These are phyloP conservation scores for Odontomyia ornata DNA, from an alignment of 2,888 invertebrate species.

Conservation along the genomic window DNA sequence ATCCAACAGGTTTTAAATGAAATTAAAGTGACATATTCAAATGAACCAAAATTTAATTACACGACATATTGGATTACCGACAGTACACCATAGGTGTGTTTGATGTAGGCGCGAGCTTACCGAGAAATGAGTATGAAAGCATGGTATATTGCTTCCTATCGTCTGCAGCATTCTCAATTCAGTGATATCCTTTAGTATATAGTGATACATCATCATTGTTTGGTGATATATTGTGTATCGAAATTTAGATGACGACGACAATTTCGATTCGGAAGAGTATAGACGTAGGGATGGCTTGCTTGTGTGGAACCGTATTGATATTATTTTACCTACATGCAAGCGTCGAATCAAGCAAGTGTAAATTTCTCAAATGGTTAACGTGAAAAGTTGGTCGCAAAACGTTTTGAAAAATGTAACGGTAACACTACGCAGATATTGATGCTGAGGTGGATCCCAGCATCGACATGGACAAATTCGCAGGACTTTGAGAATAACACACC, in stretches of 20 bases:
- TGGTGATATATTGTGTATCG: background rate
- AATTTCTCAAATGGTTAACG: too few species aligned
- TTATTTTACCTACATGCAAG: too few species aligned
- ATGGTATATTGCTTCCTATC: background rate
- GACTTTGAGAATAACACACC: background rate
- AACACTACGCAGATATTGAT: too few species aligned
- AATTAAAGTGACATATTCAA: slow-evolving; percentile 60
- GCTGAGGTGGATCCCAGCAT: slow-evolving; percentile 18
- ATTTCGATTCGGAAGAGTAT: background rate
- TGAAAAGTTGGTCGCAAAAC: too few species aligned
- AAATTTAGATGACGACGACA: slow-evolving; percentile 24
- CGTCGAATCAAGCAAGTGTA: too few species aligned
- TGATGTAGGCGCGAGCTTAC: slow-evolving; percentile 50
- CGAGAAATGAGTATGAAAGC: background rate
- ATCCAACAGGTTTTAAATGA: slow-evolving; percentile 51
- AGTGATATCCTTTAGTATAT: slow-evolving; percentile 23
- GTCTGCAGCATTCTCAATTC: slow-evolving; percentile 8
- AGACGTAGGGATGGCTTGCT: too few species aligned
- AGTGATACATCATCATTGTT: background rate
- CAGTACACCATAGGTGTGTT: slow-evolving; percentile 52
- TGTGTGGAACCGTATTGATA: too few species aligned
- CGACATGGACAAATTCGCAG: slow-evolving; percentile 33
- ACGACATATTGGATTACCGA: slow-evolving; percentile 64
- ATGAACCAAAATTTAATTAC: slow-evolving; percentile 65
- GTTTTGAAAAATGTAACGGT: too few species aligned